Percentiles rank a stretch among this genome's conserved stretches.
These are phyloP conservation scores for Matsumyia berberina DNA, from an alignment of 2,888 invertebrate genomes.

Conservation along the genomic window DNA sequence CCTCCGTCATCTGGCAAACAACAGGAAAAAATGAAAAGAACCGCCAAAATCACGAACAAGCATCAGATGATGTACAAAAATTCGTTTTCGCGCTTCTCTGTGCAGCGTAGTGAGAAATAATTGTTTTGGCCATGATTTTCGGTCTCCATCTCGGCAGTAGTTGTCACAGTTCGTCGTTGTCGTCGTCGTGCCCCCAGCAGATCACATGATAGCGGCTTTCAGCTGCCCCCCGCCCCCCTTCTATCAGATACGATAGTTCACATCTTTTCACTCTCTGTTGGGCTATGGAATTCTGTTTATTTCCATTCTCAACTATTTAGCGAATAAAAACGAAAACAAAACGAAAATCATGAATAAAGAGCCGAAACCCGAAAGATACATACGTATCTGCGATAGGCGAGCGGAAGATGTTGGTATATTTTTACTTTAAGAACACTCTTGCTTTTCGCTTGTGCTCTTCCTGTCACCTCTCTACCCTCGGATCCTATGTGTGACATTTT, in stretches of 20 bases:
- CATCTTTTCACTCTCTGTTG: conserved; percentile 51
- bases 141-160: conserved; percentile 22
- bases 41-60: conserved; percentile 34
- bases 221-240: background rate
- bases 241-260: conserved; percentile 20
- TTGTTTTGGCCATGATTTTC: conserved; percentile 54
- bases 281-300: conserved; percentile 21
- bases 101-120: conserved; percentile 17
- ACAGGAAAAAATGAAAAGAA: conserved; percentile 18
- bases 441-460: background rate
- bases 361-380: conserved; percentile 4
- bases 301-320: conserved; percentile 32
- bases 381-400: too few species aligned
- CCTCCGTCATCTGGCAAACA: background rate
- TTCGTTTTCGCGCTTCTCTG: conserved; percentile 20
- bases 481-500: conserved; percentile 6
- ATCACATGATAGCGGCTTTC: conserved; percentile 65
- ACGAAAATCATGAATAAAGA: conserved; percentile 26
- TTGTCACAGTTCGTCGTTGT: conserved; percentile 8
- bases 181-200: conserved; percentile 52
- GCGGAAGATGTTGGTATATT: too few species aligned
- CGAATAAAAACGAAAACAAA: conserved; percentile 15
- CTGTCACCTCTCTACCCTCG: conserved; percentile 16
- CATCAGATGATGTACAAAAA: conserved; percentile 21
- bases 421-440: conserved; percentile 11